Evolutionary conservation across 2,888 invertebrate species (phyloP).

Genomic region (Drosophila merina): DNA sequence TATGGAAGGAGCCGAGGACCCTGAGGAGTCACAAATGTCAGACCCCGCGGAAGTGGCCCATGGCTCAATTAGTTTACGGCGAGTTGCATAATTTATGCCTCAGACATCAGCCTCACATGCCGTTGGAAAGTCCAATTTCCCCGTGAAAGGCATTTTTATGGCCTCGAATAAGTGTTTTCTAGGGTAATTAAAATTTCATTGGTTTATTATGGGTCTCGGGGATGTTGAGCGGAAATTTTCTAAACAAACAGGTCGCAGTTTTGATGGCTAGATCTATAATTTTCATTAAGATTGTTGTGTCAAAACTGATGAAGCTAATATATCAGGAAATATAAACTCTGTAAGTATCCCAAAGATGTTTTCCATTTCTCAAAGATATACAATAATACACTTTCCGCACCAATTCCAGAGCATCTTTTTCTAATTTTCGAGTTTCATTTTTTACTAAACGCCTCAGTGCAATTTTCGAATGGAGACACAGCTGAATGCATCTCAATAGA

Average conservation of each 20-base stretch:
- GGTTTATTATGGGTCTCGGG: slow-evolving; percentile 22
- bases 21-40: slow-evolving; percentile 63
- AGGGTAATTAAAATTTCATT: slow-evolving; percentile 41
- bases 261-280: neutral
- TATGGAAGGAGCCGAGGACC: slow-evolving; percentile 20
- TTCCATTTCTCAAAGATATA: neutral
- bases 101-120: slow-evolving; percentile 63
- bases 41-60: slow-evolving; percentile 47
- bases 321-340: neutral
- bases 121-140: slow-evolving; percentile 25
- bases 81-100: slow-evolving; percentile 66
- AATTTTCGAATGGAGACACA: slow-evolving; percentile 47
- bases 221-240: neutral
- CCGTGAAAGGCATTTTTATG: slow-evolving; percentile 37
- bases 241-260: slow-evolving; percentile 21
- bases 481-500: slow-evolving; percentile 61
- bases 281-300: slow-evolving; percentile 12
- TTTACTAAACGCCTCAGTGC: slow-evolving; percentile 50
- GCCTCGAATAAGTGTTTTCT: slow-evolving; percentile 32
- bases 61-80: slow-evolving; percentile 55
- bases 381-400: slow-evolving; percentile 10
- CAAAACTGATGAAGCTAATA: slow-evolving; percentile 12
- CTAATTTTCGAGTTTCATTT: slow-evolving; percentile 28
- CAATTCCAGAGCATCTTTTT: slow-evolving; percentile 25
- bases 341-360: neutral